phyloP scores from a whole-genome alignment of 1,140 invertebrate genomes.

The Phocides pigmalion region DNA sequence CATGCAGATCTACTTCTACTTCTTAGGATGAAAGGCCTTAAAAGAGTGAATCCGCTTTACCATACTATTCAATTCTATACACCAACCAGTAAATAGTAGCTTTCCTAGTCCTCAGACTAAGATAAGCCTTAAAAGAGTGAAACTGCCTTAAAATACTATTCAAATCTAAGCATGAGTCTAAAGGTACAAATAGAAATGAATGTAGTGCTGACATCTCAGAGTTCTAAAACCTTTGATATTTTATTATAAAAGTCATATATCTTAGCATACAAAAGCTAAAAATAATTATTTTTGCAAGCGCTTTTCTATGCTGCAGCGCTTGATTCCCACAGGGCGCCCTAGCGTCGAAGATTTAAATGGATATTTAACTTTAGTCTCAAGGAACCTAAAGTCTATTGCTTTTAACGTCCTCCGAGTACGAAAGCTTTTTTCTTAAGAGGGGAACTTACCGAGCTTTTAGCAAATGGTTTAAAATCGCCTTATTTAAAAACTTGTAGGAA shows the following conservation, averaged over 20 bases:
- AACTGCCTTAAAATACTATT: no score
- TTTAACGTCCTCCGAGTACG: conserved; percentile 60
- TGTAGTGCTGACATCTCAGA: no score
- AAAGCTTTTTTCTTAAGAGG: conserved; percentile 60
- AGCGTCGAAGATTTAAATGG: conserved; percentile 81
- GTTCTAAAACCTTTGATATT: no score
- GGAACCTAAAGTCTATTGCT: conserved; percentile 79
- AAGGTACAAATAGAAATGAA: no score
- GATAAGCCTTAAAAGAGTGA: no score
- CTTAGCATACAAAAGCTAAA: conserved; percentile 1
- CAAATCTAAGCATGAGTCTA: no score
- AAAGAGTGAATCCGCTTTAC: no score
- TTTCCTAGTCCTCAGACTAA: no score
- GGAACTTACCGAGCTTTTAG: conserved; percentile 74
- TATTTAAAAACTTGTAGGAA: conserved; percentile 59
- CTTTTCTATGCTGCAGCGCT: conserved; percentile 69
- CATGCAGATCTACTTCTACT: no score
- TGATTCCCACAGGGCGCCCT: conserved; percentile 52
- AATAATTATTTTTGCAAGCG: conserved; percentile 51
- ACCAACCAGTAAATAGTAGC: no score
- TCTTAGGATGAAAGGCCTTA: no score
- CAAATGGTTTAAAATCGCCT: conserved; percentile 74
- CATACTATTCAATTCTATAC: no score
- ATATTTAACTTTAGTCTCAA: conserved; percentile 82
- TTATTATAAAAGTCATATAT: neutral